Base-by-base conservation (phyloP, 2,797 vertebrate genomes). In the Sparus aurata region DNA sequence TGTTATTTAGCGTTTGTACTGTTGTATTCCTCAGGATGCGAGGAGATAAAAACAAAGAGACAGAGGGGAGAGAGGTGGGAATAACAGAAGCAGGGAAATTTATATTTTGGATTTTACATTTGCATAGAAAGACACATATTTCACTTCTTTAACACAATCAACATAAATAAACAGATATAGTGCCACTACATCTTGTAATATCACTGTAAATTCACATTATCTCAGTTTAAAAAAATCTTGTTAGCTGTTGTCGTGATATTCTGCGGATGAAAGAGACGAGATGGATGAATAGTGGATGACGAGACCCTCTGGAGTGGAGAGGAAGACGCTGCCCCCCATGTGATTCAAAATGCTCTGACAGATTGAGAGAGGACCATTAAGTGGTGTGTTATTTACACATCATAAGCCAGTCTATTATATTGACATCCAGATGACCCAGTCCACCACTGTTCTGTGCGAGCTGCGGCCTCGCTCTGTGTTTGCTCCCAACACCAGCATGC, bases 331-430 rank as follows among this genome's bases (percentile, higher is more conserved):
- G 84, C 82, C 85, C 87, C 88, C 87, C 79, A 47, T 89, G 89
- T 91, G 92, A 93, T 94, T 94, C 91, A 88, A 89, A 89, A 93
- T 87, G 90, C 91, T 89, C 80, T 58, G 83, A 55, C 87, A 77
- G 93, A 89, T 89, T 76, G 77, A 82, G 88, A 93, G 89, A 91
- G 91, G 89, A 89, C 91, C 93, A 95, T 95, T 96, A 95, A 92
- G 89, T 93, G 87, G 73, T 77, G 85, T 94, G 91, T 87, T 94
- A 95, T 94, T 95, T 95, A 95, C 95, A 95, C 95, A 95, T 95
- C 95, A 94, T 95, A 95, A 95, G 92, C 94, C 93, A 95, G 89
- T 92, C 89, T 94, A 95, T 94, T 94, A 94, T 92, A 95, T 92
- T 94, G 94, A 94, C 95, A 94, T 93, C 94, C 92, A 92, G 91